These are phyloP conservation scores for Sus scrofa DNA, from an alignment of 2,113 vertebrate species.

Conservation along the genomic window DNA sequence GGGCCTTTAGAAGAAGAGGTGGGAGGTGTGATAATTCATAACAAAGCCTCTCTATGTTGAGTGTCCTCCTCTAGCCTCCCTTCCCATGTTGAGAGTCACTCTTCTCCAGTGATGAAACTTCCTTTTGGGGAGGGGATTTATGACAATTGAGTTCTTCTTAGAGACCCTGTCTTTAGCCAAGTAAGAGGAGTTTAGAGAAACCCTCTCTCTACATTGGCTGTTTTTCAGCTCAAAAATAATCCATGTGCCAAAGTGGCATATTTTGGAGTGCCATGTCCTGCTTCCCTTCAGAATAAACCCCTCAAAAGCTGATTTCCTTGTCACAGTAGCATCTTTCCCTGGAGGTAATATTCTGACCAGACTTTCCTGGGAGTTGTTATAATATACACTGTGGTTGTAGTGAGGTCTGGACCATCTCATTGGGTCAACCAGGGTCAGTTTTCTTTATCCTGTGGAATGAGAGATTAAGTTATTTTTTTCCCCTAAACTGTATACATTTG, in stretches of 20 bases:
- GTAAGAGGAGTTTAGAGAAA: background rate
- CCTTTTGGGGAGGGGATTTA: background rate
- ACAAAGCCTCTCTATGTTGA: background rate
- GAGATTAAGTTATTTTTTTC: conserved; percentile 33
- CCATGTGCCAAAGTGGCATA: background rate
- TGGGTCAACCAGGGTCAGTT: conserved; percentile 15
- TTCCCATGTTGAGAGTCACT: background rate
- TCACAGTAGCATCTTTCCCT: background rate
- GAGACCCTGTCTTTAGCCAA: background rate
- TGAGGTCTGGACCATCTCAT: background rate
- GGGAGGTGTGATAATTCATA: background rate
- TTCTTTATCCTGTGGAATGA: conserved; percentile 1
- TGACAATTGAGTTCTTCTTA: background rate
- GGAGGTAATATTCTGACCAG: background rate
- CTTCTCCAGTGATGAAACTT: background rate
- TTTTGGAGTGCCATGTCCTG: background rate
- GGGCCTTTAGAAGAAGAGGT: background rate
- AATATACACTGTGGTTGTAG: background rate
- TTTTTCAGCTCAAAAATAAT: conserved; percentile 8
- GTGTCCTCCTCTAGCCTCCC: background rate
- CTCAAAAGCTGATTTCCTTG: background rate
- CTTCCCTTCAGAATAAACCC: background rate
- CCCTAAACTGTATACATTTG: conserved; percentile 35
- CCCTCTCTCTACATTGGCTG: background rate
- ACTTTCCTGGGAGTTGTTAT: background rate